These are phyloP conservation scores for Nestor notabilis DNA, from an alignment of 2,113 vertebrate genomes.

Conservation along the genomic window DNA sequence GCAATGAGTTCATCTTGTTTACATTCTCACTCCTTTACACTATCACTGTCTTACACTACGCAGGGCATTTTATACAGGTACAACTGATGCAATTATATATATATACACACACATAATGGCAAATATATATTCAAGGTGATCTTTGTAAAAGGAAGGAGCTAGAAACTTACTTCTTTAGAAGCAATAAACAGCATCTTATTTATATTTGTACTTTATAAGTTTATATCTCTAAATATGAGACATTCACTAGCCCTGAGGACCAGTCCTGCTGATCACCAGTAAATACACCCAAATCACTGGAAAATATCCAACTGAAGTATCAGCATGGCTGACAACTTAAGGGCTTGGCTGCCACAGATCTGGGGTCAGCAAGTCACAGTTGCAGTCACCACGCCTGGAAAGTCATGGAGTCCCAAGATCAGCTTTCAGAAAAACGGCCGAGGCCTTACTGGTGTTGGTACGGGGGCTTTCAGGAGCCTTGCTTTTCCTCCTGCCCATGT, in stretches of 20 bases:
- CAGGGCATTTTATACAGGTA: background rate
- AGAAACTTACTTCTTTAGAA: background rate
- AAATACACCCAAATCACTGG: background rate
- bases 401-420: background rate
- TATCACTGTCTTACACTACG: background rate
- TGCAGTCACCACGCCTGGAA: background rate
- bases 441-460: background rate
- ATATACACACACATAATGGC: background rate
- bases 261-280: background rate
- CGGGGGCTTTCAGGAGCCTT: background rate
- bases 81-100: background rate
- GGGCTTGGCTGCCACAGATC: background rate
- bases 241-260: background rate
- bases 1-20: background rate
- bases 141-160: background rate
- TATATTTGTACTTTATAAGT: background rate
- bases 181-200: background rate
- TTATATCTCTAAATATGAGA: background rate
- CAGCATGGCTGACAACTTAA: background rate
- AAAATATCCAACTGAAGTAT: background rate
- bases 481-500: fast-evolving
- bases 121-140: background rate
- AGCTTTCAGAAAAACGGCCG: background rate
- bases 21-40: background rate
- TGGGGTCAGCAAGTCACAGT: background rate